A percentile compares a stretch with the other conserved stretches of the same genome.
Conservation (phyloP, 1,140 invertebrate species). For the Papilio polyxenes region DNA sequence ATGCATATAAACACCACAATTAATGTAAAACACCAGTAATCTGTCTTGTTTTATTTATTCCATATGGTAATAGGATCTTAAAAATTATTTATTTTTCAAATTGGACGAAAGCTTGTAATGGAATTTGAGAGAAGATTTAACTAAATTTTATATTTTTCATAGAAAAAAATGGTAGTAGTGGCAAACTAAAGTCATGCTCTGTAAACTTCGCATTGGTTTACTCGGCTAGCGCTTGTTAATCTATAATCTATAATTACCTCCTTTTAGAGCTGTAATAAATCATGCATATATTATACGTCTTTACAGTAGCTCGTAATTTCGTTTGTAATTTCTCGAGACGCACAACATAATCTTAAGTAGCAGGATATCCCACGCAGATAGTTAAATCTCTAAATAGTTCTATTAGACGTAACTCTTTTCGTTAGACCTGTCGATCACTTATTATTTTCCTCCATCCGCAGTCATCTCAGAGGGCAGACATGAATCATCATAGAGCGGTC, state of each 20-base stretch:
- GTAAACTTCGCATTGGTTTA: background rate
- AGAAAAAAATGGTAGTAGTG: background rate
- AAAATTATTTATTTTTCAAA: background rate
- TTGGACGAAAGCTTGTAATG: background rate
- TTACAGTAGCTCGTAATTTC: background rate
- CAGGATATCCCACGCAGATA: too few relatives aligned
- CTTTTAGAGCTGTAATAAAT: background rate
- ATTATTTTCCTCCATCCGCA: too few relatives aligned
- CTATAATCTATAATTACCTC: background rate
- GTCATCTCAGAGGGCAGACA: too few relatives aligned
- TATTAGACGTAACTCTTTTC: too few relatives aligned
- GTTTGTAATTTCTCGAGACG: too few relatives aligned
- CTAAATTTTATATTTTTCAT: too few relatives aligned
- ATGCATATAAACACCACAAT: conserved; percentile 5
- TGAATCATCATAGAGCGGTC: too few relatives aligned
- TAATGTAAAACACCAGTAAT: background rate
- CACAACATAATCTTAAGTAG: too few relatives aligned
- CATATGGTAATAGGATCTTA: background rate
- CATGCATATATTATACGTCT: background rate
- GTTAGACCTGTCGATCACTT: too few relatives aligned
- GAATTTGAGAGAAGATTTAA: too few relatives aligned
- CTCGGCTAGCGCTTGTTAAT: background rate
- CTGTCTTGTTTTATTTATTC: background rate
- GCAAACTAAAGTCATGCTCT: background rate
- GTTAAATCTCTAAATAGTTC: too few relatives aligned